Conservation (phyloP, 2,797 vertebrate genomes). For the Danio kyathit region DNA sequence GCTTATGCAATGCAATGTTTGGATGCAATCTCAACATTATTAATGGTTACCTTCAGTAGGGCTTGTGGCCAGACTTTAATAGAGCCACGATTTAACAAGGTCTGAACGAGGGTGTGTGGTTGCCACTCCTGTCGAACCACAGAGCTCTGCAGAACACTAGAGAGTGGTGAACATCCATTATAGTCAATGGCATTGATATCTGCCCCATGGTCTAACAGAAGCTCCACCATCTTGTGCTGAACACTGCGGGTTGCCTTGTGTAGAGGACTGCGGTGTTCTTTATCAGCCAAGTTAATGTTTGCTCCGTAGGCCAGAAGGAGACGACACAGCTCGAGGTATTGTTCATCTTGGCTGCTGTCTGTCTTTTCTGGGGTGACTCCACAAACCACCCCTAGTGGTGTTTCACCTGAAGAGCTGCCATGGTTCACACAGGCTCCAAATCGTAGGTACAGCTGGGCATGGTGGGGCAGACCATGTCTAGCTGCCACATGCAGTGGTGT, state of each 20-base stretch:
- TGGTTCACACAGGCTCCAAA: constrained; percentile 66
- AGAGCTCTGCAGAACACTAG: constrained; percentile 67
- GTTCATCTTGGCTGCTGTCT: constrained; percentile 30
- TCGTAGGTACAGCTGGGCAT: constrained; percentile 75
- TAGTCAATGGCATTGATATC: constrained; percentile 78
- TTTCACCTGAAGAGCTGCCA: constrained; percentile 67
- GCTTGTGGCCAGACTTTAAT: constrained; percentile 76
- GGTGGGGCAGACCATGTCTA: constrained; percentile 68
- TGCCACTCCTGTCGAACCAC: constrained; percentile 52
- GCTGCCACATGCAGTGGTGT: constrained; percentile 78
- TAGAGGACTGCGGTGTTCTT: constrained; percentile 72
- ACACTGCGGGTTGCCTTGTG: constrained; percentile 77
- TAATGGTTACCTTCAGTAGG: constrained; percentile 73
- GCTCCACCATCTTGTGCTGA: constrained; percentile 62
- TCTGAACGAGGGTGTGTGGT: constrained; percentile 68
- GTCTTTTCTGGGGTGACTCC: background rate
- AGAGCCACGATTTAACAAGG: constrained; percentile 79
- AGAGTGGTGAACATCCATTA: constrained; percentile 72
- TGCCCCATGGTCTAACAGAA: constrained; percentile 71
- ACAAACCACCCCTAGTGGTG: constrained; percentile 73
- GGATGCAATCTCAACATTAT: background rate
- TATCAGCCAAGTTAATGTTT: constrained; percentile 64
- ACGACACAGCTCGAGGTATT: constrained; percentile 68
- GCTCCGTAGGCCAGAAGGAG: constrained; percentile 69
- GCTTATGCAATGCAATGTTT: background rate